These are phyloP conservation scores for Alexandromys fortis DNA, from an alignment of 2,113 vertebrate genomes.

Conservation along the genomic window DNA sequence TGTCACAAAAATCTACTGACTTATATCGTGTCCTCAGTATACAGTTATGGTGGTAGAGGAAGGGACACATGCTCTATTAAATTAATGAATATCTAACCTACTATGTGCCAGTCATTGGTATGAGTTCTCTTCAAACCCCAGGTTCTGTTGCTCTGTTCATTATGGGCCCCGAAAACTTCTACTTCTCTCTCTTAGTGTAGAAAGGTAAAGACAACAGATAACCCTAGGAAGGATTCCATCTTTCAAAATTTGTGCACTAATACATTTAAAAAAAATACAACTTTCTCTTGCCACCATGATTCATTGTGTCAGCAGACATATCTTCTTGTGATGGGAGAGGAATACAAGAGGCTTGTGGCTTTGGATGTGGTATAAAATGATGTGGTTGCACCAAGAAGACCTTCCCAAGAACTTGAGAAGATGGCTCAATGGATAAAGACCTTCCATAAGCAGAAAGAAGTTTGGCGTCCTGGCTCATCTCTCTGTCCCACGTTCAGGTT, in stretches of 20 bases:
- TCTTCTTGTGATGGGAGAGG: not conserved
- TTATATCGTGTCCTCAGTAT: too few species aligned
- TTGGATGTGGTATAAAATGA: not conserved
- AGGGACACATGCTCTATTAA: not conserved
- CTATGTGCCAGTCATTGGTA: not conserved
- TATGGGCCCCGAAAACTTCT: not conserved
- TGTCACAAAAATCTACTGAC: not conserved
- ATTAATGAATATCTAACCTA: not conserved
- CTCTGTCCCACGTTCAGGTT: not conserved
- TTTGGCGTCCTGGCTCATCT: not conserved
- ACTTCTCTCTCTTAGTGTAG: not conserved
- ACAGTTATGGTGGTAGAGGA: not conserved
- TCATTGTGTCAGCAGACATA: not conserved
- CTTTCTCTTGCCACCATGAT: not conserved
- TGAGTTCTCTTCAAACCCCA: not conserved
- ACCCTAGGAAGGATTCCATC: not conserved
- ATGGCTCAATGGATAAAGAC: not conserved
- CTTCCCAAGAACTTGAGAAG: not conserved
- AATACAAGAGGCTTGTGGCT: not conserved
- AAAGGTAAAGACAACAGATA: not conserved
- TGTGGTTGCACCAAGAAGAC: fast-evolving
- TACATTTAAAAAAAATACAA: not conserved
- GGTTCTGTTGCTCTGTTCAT: not conserved
- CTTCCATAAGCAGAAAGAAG: not conserved
- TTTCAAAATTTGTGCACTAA: not conserved